Evolutionary conservation across 2,888 invertebrate genomes (phyloP).

Genomic region (Troglohyphantes excavatus): DNA sequence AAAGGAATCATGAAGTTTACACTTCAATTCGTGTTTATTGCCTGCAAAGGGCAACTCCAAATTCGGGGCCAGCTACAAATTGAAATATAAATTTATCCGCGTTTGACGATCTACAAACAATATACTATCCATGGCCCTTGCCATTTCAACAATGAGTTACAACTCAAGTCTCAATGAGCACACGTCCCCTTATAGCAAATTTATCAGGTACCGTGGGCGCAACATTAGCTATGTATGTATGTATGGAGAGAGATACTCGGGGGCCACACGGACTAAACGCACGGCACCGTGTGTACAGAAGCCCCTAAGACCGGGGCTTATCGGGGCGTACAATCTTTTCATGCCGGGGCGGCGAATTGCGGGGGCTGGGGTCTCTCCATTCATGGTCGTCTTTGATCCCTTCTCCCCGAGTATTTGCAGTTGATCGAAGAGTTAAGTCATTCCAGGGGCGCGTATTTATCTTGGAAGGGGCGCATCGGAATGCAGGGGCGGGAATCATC

Average conservation of each 20-base stretch:
- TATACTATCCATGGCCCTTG: too few species aligned
- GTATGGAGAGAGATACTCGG: slow-evolving; percentile 19
- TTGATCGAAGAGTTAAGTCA: slow-evolving; percentile 65
- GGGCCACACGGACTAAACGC: slow-evolving; percentile 56
- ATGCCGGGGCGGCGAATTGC: slow-evolving; percentile 58
- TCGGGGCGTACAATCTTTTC: slow-evolving; percentile 72
- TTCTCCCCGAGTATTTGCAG: slow-evolving; percentile 72
- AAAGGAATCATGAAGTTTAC: too few species aligned
- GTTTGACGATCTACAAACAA: too few species aligned
- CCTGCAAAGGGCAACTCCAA: too few species aligned
- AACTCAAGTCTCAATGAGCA: slow-evolving; percentile 4
- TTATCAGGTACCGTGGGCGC: slow-evolving; percentile 54
- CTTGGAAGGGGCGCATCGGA: slow-evolving; percentile 16
- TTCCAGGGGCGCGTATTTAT: slow-evolving; percentile 25
- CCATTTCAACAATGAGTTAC: too few species aligned
- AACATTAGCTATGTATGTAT: slow-evolving; percentile 72
- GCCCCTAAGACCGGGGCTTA: slow-evolving; percentile 67
- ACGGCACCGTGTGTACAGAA: slow-evolving; percentile 23
- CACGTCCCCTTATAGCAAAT: slow-evolving; percentile 9
- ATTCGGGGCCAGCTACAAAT: too few species aligned
- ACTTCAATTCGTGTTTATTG: too few species aligned
- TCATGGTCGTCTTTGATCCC: slow-evolving; percentile 69
- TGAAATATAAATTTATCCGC: too few species aligned
- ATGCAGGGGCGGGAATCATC: neutral
- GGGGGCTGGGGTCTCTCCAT: slow-evolving; percentile 42